Conservation (phyloP, 1,140 invertebrate genomes). For the Trinorchestia longiramus region DNA sequence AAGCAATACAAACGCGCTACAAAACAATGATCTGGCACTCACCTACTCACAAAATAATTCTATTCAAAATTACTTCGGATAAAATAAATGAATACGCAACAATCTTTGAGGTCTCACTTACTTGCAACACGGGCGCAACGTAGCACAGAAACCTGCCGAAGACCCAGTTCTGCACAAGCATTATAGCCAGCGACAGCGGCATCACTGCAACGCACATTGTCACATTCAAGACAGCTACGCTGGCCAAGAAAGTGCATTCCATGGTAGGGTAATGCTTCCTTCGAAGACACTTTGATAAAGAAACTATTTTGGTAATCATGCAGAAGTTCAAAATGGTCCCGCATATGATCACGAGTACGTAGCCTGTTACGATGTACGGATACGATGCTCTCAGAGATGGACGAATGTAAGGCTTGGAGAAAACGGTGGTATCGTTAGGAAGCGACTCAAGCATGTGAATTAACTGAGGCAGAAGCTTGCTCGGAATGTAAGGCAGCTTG, state of each 20-base stretch:
- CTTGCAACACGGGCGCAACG: slow-evolving; percentile 80
- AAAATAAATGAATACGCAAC: no score
- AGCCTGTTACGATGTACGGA: slow-evolving; percentile 77
- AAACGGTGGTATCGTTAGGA: slow-evolving; percentile 63
- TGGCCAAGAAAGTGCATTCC: slow-evolving; percentile 78
- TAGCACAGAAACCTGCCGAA: slow-evolving; percentile 82
- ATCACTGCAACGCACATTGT: slow-evolving; percentile 78
- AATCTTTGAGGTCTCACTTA: slow-evolving; percentile 53
- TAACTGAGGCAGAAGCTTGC: slow-evolving; percentile 59
- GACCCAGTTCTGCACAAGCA: slow-evolving; percentile 81
- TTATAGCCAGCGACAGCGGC: slow-evolving; percentile 78
- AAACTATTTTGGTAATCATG: slow-evolving; percentile 75
- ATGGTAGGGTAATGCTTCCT: slow-evolving; percentile 76
- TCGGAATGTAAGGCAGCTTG: slow-evolving; percentile 53
- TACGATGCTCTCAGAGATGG: slow-evolving; percentile 71
- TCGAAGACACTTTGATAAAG: slow-evolving; percentile 68
- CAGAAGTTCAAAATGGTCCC: slow-evolving; percentile 76
- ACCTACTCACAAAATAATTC: no score
- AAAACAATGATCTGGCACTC: no score
- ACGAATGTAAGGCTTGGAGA: slow-evolving; percentile 56
- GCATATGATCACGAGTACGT: slow-evolving; percentile 74
- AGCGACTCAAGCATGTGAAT: slow-evolving; percentile 59
- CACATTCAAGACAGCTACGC: slow-evolving; percentile 78
- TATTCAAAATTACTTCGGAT: no score
- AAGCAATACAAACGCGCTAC: no score